Evolutionary conservation across 2,888 invertebrate species (phyloP).

Genomic region (Nephrotoma guestfalica): DNA sequence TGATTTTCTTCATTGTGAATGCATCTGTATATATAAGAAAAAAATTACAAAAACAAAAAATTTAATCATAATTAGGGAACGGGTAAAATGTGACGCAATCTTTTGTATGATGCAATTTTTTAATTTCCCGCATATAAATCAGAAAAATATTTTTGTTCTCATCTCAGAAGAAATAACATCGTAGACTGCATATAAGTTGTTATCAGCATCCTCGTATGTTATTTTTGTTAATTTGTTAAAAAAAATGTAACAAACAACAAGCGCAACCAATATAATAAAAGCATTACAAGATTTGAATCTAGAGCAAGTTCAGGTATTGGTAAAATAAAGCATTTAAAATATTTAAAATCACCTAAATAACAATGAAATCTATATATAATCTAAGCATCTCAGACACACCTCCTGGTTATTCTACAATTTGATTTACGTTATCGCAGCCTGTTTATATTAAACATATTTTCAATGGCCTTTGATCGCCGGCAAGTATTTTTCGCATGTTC

Average conservation of each 20-base stretch:
- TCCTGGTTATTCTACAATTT: neutral
- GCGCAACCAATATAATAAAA: neutral
- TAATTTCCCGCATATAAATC: neutral
- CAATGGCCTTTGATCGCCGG: neutral
- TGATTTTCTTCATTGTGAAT: neutral
- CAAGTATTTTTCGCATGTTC: neutral
- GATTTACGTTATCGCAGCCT: neutral
- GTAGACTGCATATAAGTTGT: neutral
- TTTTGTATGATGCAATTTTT: neutral
- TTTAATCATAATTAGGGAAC: neutral
- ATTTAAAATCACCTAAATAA: neutral
- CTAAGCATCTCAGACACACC: neutral
- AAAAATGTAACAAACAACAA: neutral
- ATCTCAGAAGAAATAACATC: neutral
- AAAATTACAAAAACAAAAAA: neutral
- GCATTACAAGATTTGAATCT: neutral
- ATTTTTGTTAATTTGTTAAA: neutral
- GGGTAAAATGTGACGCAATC: neutral
- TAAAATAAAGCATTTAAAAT: neutral
- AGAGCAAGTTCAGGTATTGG: neutral
- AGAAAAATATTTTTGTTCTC: neutral
- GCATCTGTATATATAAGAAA: neutral
- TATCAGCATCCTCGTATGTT: neutral
- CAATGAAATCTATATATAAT: neutral
- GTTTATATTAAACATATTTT: neutral